A percentile compares a stretch with the other conserved stretches of the same genome.
phyloP scores from a whole-genome alignment of 2,888 invertebrate genomes.

The Napeogenes sylphis region DNA sequence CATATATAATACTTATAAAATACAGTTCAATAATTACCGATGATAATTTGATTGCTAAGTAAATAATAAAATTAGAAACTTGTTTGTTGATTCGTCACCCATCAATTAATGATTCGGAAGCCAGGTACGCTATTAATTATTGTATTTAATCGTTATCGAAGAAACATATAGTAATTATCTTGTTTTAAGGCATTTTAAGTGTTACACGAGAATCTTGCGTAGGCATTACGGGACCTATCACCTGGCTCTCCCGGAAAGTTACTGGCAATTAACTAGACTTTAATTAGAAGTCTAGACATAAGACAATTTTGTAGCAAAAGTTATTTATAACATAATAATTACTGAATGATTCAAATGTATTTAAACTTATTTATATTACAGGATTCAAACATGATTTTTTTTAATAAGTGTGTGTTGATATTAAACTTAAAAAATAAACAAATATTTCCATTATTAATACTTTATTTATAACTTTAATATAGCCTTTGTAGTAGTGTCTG shows the following conservation, averaged over 20 bases:
- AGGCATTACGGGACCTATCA: slow-evolving; percentile 7
- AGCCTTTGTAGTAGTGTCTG: slow-evolving; percentile 4
- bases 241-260: neutral
- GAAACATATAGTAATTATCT: slow-evolving; percentile 12
- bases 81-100: neutral
- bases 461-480: neutral
- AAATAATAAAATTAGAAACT: neutral
- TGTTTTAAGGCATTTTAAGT: slow-evolving; percentile 12
- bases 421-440: neutral
- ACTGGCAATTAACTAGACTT: too few species aligned
- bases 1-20: too few species aligned
- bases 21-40: too few species aligned
- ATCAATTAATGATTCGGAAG: slow-evolving; percentile 23
- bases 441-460: neutral
- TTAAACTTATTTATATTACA: too few species aligned
- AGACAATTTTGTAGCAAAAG: too few species aligned
- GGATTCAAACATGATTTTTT: too few species aligned
- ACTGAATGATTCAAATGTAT: too few species aligned
- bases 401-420: neutral
- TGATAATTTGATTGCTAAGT: too few species aligned
- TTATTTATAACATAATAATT: too few species aligned
- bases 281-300: too few species aligned
- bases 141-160: slow-evolving; percentile 14
- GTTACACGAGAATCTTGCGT: slow-evolving; percentile 4
- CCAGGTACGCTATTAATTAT: slow-evolving; percentile 18